Evolutionary conservation across 30 jellyfish, hydroid and myxozoan species (phyloP), one percentile per base, ranked within the genome.

Genomic region (Pseudorhiza aurosa): DNA sequence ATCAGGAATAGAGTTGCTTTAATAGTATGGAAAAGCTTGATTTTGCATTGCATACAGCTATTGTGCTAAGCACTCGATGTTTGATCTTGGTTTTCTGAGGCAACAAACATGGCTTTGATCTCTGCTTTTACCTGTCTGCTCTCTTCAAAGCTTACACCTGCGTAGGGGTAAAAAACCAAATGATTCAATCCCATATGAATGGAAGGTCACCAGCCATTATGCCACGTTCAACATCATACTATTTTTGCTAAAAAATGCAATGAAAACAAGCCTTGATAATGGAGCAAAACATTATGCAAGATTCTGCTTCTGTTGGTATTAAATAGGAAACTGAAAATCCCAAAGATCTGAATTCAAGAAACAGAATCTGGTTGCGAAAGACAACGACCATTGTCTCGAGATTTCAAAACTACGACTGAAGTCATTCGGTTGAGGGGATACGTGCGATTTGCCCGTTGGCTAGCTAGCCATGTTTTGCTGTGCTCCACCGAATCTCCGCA

Each of bases 161-260:
- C 91, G 91, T n/a, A 65, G 70, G 39, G 70, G 70, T 35, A 43
- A 46, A 80, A 63, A 68, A 37, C 35, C 65, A 27, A 57, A 77
- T 80, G 91, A 80, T 80, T 80, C 84, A 80, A 80, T 80, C 12
- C 5, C 51, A 26, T 21, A 57, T 80, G 91, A 80, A 80, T 80
- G 77, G 75, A 35, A 50, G 77, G 80, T 71, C 91, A 80, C 91
- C 90, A 37, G 91, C 49, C 32, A 80, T 80, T 80, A 82, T 65
- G 91, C 91, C 91, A 80, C 91, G 91, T 80, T 80, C 91, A 80
- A 80, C 33, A 67, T 14, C n/a, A n/a, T n/a, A n/a, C n/a, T n/a
- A n/a, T n/a, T n/a, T n/a, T n/a, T n/a, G n/a, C 50, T 44, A 53
- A 11, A 24, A 55, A 70, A 49, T 15, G 63, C n/a, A 25, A 4